Percentiles rank a stretch among this genome's conserved stretches.
These are phyloP conservation scores for Limnothrissa miodon DNA, from an alignment of 2,113 vertebrate genomes.

Conservation along the genomic window DNA sequence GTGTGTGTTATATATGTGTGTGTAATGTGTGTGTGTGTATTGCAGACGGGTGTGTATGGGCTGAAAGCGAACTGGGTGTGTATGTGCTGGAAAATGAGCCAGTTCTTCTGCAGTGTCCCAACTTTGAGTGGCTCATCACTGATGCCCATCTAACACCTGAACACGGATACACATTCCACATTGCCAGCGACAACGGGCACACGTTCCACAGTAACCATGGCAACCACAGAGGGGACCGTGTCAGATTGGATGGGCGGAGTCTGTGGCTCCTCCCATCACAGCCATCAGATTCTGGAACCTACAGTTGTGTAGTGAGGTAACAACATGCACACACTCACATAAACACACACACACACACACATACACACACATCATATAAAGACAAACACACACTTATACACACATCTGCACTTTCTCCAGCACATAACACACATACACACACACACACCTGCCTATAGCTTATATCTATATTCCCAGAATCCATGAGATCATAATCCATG, in stretches of 20 bases:
- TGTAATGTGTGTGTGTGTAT: not conserved
- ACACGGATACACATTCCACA: not conserved
- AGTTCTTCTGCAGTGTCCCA: not conserved
- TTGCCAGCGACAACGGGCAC: not conserved
- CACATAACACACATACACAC: not conserved
- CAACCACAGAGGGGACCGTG: not conserved
- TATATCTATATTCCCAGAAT: too few species aligned
- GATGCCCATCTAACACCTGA: not conserved
- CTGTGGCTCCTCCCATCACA: constrained; percentile 5
- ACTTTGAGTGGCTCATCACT: not conserved
- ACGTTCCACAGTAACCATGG: not conserved
- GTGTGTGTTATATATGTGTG: not conserved
- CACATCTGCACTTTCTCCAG: not conserved
- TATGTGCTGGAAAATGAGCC: not conserved
- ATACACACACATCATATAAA: not conserved
- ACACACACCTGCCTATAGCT: too few species aligned
- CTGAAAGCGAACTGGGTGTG: not conserved
- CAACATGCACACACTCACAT: not conserved
- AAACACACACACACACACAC: not conserved
- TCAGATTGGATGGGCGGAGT: not conserved
- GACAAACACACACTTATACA: not conserved
- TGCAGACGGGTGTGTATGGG: not conserved
- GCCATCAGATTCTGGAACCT: not conserved
- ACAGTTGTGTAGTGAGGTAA: not conserved
- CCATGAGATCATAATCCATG: too few species aligned